Evolutionary conservation across 1,140 invertebrate genomes (phyloP).

Genomic region (Thalassaphorura encarpata): DNA sequence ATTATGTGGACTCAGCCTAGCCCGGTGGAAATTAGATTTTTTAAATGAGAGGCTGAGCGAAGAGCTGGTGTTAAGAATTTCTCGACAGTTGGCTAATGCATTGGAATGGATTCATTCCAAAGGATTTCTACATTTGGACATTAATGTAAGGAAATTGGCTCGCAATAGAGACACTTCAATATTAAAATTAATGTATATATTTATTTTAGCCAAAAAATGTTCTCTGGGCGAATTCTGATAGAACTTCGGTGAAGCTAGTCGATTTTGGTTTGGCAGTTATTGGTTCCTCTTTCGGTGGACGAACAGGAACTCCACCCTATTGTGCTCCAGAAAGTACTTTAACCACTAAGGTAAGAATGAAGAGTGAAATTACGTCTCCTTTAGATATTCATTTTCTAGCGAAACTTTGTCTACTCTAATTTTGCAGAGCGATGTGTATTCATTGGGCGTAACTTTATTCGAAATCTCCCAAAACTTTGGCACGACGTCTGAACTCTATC

Average conservation of each 20-base stretch:
- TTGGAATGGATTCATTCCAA: conserved; percentile 21
- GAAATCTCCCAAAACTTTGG: conserved; percentile 19
- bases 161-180: background rate
- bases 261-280: conserved; percentile 25
- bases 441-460: conserved; percentile 20
- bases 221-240: conserved; percentile 14
- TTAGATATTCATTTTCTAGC: background rate
- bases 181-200: background rate
- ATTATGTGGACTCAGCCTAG: conserved; percentile 13
- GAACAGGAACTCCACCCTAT: conserved; percentile 22
- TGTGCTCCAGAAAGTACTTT: conserved; percentile 15
- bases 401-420: too few relatives aligned
- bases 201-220: conserved; percentile 26
- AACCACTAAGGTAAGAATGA: conserved; percentile 19
- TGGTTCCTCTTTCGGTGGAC: background rate
- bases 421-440: conserved; percentile 28
- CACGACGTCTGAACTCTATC: conserved; percentile 16
- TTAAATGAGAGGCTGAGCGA: background rate
- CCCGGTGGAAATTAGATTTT: conserved; percentile 20
- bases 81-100: conserved; percentile 12
- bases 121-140: conserved; percentile 27
- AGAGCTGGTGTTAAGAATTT: background rate
- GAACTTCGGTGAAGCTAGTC: conserved; percentile 15
- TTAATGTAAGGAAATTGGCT: conserved; percentile 20
- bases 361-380: background rate